Evolutionary conservation across 2,797 vertebrate genomes (phyloP).

Genomic region (Neomorphus geoffroyi): DNA sequence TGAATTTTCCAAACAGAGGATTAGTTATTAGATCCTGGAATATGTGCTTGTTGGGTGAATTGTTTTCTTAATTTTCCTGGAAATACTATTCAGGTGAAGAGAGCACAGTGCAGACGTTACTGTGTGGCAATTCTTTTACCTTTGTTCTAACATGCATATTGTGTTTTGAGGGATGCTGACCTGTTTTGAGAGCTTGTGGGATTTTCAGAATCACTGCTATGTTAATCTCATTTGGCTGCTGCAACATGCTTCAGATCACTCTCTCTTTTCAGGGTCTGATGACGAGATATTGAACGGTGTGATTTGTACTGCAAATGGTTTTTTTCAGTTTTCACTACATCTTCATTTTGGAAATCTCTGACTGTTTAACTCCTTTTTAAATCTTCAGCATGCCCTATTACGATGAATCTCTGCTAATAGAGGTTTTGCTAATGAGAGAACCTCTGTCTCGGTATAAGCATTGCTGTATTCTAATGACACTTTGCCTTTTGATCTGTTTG

Average conservation of each 20-base stretch:
- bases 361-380: background rate
- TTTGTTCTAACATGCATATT: background rate
- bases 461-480: background rate
- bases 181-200: conserved; percentile 32
- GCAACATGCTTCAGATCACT: background rate
- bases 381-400: background rate
- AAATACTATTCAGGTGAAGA: background rate
- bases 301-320: background rate
- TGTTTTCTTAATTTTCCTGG: background rate
- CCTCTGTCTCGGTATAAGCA: background rate
- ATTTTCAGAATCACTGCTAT: conserved; percentile 35
- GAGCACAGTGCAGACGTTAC: background rate
- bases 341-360: background rate
- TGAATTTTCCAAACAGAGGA: background rate
- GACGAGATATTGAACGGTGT: background rate
- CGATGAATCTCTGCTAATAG: background rate
- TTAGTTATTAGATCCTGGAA: background rate
- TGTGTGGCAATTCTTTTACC: background rate
- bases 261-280: background rate
- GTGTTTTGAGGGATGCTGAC: conserved; percentile 3
- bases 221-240: conserved; percentile 20
- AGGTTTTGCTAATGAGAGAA: background rate
- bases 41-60: background rate
- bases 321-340: background rate
- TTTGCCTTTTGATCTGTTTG: background rate